These are phyloP conservation scores for Athene cunicularia DNA, from an alignment of 2,113 vertebrate species.

Conservation along the genomic window DNA sequence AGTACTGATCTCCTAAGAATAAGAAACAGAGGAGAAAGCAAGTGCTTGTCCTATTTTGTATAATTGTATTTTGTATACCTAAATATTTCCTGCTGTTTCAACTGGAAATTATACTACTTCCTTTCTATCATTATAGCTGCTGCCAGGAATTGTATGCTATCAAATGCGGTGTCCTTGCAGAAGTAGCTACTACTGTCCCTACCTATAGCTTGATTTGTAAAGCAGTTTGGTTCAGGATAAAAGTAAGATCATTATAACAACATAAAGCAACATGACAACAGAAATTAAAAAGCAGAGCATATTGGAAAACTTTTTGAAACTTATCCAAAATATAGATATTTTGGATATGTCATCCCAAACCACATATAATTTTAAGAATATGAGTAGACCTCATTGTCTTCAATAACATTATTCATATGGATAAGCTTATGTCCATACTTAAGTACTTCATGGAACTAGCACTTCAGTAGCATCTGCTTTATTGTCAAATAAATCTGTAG, in stretches of 20 bases:
- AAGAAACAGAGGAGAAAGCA: neutral
- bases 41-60: neutral
- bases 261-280: accelerated
- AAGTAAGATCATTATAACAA: neutral
- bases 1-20: neutral
- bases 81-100: conserved; percentile 2
- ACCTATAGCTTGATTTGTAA: neutral
- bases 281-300: neutral
- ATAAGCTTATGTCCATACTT: neutral
- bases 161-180: neutral
- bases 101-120: neutral
- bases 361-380: neutral
- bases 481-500: neutral
- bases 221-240: neutral
- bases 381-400: neutral
- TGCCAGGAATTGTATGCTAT: neutral
- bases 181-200: neutral
- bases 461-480: neutral
- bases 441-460: neutral
- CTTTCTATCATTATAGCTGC: neutral
- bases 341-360: neutral
- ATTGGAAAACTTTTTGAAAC: neutral
- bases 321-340: neutral
- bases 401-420: neutral
- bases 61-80: neutral